A percentile compares a stretch with the other conserved stretches of the same genome.
These are phyloP conservation scores for Matsumyia berberina DNA, from an alignment of 2,888 invertebrate genomes.

Conservation along the genomic window DNA sequence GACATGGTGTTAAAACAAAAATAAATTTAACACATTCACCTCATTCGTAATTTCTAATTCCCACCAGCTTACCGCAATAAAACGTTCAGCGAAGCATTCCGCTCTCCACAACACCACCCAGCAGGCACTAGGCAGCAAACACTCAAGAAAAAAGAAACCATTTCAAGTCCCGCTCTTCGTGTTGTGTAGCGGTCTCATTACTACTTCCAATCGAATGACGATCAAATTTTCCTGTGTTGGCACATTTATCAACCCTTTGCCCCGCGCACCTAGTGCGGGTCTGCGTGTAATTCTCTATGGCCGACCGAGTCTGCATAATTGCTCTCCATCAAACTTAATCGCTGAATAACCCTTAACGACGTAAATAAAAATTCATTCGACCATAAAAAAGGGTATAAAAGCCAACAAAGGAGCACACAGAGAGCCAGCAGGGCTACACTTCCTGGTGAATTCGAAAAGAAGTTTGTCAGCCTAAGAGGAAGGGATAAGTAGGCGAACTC, in stretches of 20 bases:
- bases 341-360: conserved; percentile 71
- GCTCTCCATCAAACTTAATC: conserved; percentile 70
- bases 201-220: conserved; percentile 60
- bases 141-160: conserved; percentile 38
- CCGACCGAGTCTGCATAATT: conserved; percentile 62
- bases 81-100: conserved; percentile 40
- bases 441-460: conserved; percentile 20
- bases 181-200: conserved; percentile 43
- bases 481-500: conserved; percentile 30
- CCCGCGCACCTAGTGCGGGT: conserved; percentile 7
- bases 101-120: conserved; percentile 23
- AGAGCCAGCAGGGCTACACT: neutral
- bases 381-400: conserved; percentile 72
- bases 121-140: conserved; percentile 16
- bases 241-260: conserved; percentile 66
- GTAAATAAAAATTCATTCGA: conserved; percentile 70
- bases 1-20: conserved; percentile 59
- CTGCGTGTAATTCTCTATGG: conserved; percentile 31
- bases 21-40: conserved; percentile 60
- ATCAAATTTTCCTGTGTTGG: conserved; percentile 35
- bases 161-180: conserved; percentile 38
- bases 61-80: conserved; percentile 47
- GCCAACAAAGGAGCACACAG: conserved; percentile 48
- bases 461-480: conserved; percentile 15
- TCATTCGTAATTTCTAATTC: conserved; percentile 41